Conservation (phyloP, 2,113 vertebrate genomes). For the Copsychus sechellarum region DNA sequence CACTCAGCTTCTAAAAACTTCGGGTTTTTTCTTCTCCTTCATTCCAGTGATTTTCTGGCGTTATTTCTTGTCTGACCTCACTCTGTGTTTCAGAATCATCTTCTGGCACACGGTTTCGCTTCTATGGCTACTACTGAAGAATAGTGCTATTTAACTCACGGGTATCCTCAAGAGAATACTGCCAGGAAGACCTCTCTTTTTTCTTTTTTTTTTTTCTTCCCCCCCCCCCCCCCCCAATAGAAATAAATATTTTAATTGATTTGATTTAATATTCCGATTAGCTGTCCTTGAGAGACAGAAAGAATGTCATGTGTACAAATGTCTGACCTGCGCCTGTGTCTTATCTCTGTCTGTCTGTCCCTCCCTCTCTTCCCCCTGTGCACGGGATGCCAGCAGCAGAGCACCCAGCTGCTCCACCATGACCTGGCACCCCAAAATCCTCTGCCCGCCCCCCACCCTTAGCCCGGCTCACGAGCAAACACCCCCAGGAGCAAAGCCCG, state of each 20-base stretch:
- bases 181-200: neutral
- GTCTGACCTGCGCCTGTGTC: neutral
- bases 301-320: neutral
- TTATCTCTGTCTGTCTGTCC: neutral
- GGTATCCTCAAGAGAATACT: neutral
- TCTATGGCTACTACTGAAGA: neutral
- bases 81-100: neutral
- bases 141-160: neutral
- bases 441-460: accelerated
- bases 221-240: too few species aligned
- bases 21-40: neutral
- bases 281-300: neutral
- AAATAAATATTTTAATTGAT: neutral
- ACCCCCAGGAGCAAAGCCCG: neutral
- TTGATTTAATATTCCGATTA: neutral
- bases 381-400: neutral
- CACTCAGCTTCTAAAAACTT: neutral
- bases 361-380: neutral
- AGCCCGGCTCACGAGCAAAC: neutral
- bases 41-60: neutral
- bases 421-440: neutral
- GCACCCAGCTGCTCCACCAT: neutral
- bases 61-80: neutral
- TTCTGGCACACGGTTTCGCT: neutral
- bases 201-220: accelerated